phyloP scores from a whole-genome alignment of 1,140 invertebrate species.

The Solen grandis region DNA sequence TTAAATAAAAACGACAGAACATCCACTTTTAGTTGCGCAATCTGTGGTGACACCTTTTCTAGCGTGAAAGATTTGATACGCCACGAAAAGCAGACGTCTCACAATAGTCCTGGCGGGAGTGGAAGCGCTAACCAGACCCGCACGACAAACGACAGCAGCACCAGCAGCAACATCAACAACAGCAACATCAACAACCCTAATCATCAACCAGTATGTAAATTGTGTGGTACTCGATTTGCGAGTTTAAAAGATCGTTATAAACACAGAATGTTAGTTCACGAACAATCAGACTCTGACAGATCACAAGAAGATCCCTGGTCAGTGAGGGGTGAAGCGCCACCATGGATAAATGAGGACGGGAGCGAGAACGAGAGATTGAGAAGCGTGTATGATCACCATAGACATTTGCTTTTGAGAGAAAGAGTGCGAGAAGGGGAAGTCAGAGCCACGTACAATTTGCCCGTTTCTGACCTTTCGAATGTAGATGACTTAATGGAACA shows the following conservation, averaged over 20 bases:
- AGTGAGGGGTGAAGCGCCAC: neutral
- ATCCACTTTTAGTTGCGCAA: neutral
- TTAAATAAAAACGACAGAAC: neutral
- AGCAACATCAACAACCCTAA: too few relatives aligned
- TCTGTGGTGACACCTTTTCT: neutral
- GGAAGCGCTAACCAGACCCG: neutral
- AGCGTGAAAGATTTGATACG: neutral
- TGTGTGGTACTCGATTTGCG: neutral
- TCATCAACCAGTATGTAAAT: constrained; percentile 12
- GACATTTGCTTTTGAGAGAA: too few relatives aligned
- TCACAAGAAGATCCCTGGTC: neutral
- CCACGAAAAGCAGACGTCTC: neutral
- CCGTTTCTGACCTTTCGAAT: neutral
- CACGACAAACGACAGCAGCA: neutral
- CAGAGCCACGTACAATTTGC: too few relatives aligned
- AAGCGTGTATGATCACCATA: too few relatives aligned
- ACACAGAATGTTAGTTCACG: neutral
- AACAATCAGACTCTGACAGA: neutral
- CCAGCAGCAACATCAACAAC: neutral
- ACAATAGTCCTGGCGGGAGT: neutral
- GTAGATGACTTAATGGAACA: too few relatives aligned
- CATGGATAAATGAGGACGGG: too few relatives aligned
- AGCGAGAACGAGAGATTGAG: too few relatives aligned
- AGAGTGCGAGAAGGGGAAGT: too few relatives aligned
- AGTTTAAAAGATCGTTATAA: neutral